Conservation (phyloP, 2,888 invertebrate species). For the Lepas anatifera region DNA sequence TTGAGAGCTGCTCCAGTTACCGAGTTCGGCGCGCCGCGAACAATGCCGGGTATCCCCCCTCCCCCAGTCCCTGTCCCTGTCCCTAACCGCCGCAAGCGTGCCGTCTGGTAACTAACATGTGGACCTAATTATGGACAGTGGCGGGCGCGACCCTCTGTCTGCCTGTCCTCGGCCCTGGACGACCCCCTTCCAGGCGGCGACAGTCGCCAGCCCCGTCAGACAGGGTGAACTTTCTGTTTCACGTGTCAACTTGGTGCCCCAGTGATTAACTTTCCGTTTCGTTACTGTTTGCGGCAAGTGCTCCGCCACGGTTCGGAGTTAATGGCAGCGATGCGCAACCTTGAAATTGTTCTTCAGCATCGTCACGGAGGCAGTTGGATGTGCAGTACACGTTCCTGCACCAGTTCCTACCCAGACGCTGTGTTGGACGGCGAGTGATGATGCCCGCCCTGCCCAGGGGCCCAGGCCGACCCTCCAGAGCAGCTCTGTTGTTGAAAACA, state of each 20-base stretch:
- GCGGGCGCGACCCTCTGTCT: neutral
- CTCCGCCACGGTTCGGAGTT: too few species aligned
- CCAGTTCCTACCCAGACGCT: too few species aligned
- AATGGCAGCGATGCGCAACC: too few species aligned
- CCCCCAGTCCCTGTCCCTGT: neutral
- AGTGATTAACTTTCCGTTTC: neutral
- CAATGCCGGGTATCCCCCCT: neutral
- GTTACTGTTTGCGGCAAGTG: too few species aligned
- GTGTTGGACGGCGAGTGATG: neutral
- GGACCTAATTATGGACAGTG: conserved; percentile 9
- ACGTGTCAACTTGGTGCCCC: neutral
- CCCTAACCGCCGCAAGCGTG: conserved; percentile 2
- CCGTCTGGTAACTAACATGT: conserved; percentile 7
- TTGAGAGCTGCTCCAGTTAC: conserved; percentile 8
- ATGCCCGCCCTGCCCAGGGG: neutral
- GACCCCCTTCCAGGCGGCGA: neutral
- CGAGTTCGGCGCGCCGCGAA: neutral
- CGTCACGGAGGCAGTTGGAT: too few species aligned
- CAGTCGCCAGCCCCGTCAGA: neutral
- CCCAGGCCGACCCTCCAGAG: neutral
- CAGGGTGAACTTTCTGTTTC: conserved; percentile 6
- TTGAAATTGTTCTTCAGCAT: too few species aligned
- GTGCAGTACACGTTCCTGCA: too few species aligned
- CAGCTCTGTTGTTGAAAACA: conserved; percentile 7
- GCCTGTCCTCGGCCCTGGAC: neutral